These are phyloP conservation scores for Aphelinus certus DNA, from an alignment of 1,140 invertebrate species.

Conservation along the genomic window DNA sequence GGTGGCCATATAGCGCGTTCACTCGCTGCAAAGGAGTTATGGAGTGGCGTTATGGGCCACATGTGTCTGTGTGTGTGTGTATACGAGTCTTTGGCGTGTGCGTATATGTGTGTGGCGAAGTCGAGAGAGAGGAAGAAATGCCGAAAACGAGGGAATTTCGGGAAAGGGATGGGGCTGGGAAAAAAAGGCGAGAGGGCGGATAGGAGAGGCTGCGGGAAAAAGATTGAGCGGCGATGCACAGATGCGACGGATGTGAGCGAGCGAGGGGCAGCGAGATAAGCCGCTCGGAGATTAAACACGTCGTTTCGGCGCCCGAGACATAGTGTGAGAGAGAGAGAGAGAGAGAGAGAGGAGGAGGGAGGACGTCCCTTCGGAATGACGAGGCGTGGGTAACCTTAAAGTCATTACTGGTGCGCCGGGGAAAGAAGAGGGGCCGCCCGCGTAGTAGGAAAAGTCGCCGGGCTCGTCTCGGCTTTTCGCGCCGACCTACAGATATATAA, in stretches of 20 bases:
- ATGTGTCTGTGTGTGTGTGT: too few relatives aligned
- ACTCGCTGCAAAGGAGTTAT: too few relatives aligned
- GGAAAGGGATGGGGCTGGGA: conserved; percentile 45
- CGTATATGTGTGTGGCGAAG: too few relatives aligned
- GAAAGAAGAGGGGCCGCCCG: background rate
- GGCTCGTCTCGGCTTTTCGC: too few relatives aligned
- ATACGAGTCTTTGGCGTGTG: too few relatives aligned
- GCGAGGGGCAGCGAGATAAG: background rate
- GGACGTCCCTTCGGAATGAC: conserved; percentile 22
- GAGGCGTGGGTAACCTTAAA: conserved; percentile 38
- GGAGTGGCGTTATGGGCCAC: too few relatives aligned
- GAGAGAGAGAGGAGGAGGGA: background rate
- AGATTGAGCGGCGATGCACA: conserved; percentile 58
- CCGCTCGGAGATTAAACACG: conserved; percentile 23
- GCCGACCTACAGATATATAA: background rate
- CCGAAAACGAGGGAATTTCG: conserved; percentile 39
- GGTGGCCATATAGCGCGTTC: background rate
- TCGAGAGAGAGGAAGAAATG: conserved; percentile 1
- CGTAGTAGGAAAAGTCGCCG: too few relatives aligned
- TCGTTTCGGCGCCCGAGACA: conserved; percentile 23
- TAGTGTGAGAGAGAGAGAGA: conserved; percentile 13
- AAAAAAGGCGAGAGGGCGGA: conserved; percentile 42
- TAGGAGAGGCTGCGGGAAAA: conserved; percentile 38
- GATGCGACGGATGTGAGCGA: conserved; percentile 60
- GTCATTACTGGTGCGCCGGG: conserved; percentile 26